Evolutionary conservation across 2,888 invertebrate species (phyloP).

Genomic region (Liposcelis brunnea): DNA sequence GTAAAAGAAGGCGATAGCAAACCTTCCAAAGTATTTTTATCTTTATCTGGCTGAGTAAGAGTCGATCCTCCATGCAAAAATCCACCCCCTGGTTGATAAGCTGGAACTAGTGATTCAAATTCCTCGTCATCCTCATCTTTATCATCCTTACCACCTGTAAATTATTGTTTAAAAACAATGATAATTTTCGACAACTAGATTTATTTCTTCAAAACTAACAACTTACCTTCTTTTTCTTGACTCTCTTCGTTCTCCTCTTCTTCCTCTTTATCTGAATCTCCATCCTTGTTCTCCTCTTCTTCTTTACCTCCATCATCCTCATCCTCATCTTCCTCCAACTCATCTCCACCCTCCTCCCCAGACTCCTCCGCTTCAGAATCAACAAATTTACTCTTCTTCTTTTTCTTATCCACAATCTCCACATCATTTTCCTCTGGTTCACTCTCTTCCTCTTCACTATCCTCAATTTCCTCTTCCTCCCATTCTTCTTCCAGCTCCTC

Average conservation of each 20-base stretch:
- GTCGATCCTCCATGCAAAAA: neutral
- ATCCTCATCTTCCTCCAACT: conserved; percentile 1
- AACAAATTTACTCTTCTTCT: neutral
- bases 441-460: neutral
- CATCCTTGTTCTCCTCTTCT: neutral
- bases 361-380: conserved; percentile 5
- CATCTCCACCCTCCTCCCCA: conserved; percentile 2
- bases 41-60: neutral
- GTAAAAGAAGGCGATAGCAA: too few species aligned
- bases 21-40: too few species aligned
- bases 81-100: conserved; percentile 1
- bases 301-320: neutral
- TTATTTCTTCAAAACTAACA: neutral
- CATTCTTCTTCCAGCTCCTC: neutral
- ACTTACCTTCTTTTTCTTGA: neutral
- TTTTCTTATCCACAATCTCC: neutral
- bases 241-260: neutral
- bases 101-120: neutral
- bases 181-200: too few species aligned
- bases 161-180: too few species aligned
- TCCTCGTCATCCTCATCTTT: neutral
- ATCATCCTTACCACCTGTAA: too few species aligned
- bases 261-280: neutral
- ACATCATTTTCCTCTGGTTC: conserved; percentile 7
- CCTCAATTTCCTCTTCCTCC: conserved; percentile 1